Conservation (phyloP, 2,888 invertebrate species). For the Caenorhabditis sinica region DNA sequence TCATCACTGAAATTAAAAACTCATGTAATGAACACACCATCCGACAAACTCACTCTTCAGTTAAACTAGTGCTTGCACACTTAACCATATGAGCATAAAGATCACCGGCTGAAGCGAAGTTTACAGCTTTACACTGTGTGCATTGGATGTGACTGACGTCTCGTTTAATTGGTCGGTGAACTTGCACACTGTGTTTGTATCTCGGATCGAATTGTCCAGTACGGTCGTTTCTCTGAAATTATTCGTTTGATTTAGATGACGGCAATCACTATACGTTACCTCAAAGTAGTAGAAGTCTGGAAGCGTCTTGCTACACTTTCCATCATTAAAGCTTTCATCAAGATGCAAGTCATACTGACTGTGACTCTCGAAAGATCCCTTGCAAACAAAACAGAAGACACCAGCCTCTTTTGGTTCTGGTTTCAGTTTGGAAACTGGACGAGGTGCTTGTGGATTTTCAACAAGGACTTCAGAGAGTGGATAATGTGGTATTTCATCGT, state of each 20-base stretch:
- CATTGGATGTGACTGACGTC: slow-evolving; percentile 57
- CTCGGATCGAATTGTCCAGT: slow-evolving; percentile 34
- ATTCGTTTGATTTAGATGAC: background rate
- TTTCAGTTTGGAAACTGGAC: slow-evolving; percentile 18
- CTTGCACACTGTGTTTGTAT: slow-evolving; percentile 33
- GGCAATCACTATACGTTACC: slow-evolving; percentile 1
- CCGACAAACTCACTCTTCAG: slow-evolving; percentile 1
- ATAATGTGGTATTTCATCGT: slow-evolving; percentile 43
- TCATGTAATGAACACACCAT: background rate
- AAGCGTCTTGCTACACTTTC: slow-evolving; percentile 36
- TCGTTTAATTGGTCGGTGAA: slow-evolving; percentile 32
- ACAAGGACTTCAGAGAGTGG: slow-evolving; percentile 42
- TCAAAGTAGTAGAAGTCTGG: slow-evolving; percentile 30
- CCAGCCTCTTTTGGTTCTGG: slow-evolving; percentile 8
- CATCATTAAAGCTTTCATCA: slow-evolving; percentile 6
- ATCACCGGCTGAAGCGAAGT: slow-evolving; percentile 46
- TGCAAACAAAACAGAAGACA: slow-evolving; percentile 59
- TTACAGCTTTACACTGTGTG: slow-evolving; percentile 52
- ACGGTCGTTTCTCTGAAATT: slow-evolving; percentile 34
- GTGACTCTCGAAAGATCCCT: slow-evolving; percentile 41
- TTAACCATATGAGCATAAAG: slow-evolving; percentile 58
- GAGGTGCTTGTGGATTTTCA: slow-evolving; percentile 13
- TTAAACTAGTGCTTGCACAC: slow-evolving; percentile 8
- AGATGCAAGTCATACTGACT: slow-evolving; percentile 50
- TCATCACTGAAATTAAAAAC: slow-evolving; percentile 7